Base-by-base conservation (phyloP, 2,797 vertebrate genomes). In the Pseudotriccus pelzelni region DNA sequence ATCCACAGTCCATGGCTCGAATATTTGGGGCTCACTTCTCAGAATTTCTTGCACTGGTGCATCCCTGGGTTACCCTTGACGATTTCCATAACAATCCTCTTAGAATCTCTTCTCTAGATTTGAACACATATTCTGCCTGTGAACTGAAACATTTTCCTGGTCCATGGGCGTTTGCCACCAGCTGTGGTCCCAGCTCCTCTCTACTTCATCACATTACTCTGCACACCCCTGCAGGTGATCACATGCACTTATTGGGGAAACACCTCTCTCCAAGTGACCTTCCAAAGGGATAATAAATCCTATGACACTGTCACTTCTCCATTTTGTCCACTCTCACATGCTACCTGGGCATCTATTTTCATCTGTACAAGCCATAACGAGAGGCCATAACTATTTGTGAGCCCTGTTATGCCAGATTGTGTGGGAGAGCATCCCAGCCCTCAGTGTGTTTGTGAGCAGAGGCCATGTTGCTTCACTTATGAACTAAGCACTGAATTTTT, bases 1-100 rank as follows among this genome's bases (percentile, higher is more conserved):
- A 32, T 8, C 28, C 0, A 0, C 2, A 20, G 8, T 37, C 7
- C 8, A 9, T 7, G 15, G 46, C 7, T 90, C 58, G 7, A 1
- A 16, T 47, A 41, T 53, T 49, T 53, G 18, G 13, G 30, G 12
- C 10, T 78, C 50, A 34, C 1, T 43, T 58, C 36, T 59, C 58
- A 73, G 41, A 76, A 46, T 17, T 68, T 43, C 34, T 76, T 63
- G 19, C 2, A 1, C 12, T 44, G 16, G 1, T n/a, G 6, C 0
- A 0, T 75, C 34, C 37, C 39, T 28, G 1, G 1, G 1, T 59
- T 64, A 55, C 6, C 25, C 58, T 19, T 44, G 37, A 41, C 32
- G n/a, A 34, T 8, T 43, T 69, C n/a, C 36, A 25, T 34, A 62
- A 68, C 1, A 14, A 39, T 13, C 24, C 12, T 70, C 9, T 14